Base-by-base conservation (phyloP, 92 coral and sea anemone genomes). In the Paragorgia papillata region DNA sequence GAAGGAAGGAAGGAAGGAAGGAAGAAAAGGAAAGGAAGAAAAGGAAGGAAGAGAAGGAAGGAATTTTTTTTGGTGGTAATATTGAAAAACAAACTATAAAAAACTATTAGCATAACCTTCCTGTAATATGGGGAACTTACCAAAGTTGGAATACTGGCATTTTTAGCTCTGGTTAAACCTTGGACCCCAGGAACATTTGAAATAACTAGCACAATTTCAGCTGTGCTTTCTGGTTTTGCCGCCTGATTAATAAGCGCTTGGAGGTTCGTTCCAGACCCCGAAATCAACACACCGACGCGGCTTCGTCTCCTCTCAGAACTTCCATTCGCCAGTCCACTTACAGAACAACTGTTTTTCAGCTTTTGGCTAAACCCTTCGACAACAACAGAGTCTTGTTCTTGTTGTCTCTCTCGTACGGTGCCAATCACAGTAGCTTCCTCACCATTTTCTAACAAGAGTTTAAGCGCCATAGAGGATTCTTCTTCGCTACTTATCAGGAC, bases 241-340 rank as follows among this genome's bases (percentile, higher is more conserved):
- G 91, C 87, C 26, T 69, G 96, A 68, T 93, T 89, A 64, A 93
- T 90, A 73, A 93, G 76, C 2, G 97, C 97, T 74, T 90, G 97
- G 10, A 93, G 86, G 78, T 93, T 93, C 55, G 97, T 93, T 12
- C 97, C 97, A 7, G 97, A 90, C 0, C 97, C 97, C 6, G 97
- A 93, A 29, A 93, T 93, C 55, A 93, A 69, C 28, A 93, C 97
- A 9, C 97, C 97, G 39, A 93, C 88, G 60, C 75, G 34, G 34
- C 39, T 9, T 69, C 84, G 26, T 21, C 64, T 28, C 78, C 41
- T 46, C 61, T 80, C 28, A 75, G 69, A 7, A 58, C 71, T 57
- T 68, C 62, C 63, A 34, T 57, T 58, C 19, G 35, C 46, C 29
- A 54, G 26, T 48, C 25, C 54, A 28, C 8, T 27, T 29, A 27